phyloP scores from a whole-genome alignment of 2,888 invertebrate genomes.

The Drosophila colorata region DNA sequence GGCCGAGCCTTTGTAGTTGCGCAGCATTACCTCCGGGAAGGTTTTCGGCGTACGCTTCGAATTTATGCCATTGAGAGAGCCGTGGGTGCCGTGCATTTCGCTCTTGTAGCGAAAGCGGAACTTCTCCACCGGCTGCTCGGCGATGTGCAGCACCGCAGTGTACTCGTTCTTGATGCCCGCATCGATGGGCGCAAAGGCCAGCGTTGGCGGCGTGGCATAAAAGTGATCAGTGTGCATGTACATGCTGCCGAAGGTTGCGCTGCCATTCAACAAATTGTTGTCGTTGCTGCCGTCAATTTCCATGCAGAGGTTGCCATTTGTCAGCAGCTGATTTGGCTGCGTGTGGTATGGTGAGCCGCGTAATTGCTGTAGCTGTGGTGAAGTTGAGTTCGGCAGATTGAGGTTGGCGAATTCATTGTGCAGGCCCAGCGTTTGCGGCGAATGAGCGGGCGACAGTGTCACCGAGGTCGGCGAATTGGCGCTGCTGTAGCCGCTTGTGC shows the following conservation, averaged over 20 bases:
- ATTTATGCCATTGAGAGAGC: constrained; percentile 90
- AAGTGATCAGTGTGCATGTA: constrained; percentile 63
- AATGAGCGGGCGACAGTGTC: constrained; percentile 75
- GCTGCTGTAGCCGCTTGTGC: constrained; percentile 81
- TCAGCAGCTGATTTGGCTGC: constrained; percentile 36
- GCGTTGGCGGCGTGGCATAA: constrained; percentile 42
- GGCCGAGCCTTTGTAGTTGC: constrained; percentile 87
- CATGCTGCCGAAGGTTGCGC: constrained; percentile 45
- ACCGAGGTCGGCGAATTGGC: constrained; percentile 60
- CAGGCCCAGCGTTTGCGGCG: constrained; percentile 67
- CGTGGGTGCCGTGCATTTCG: constrained; percentile 95
- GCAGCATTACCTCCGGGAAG: constrained; percentile 91
- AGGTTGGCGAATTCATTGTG: constrained; percentile 79
- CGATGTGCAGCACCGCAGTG: constrained; percentile 87
- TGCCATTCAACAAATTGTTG: constrained; percentile 49
- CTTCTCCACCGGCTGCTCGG: constrained; percentile 91
- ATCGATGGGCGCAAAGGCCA: constrained; percentile 32
- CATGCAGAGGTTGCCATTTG: constrained; percentile 54
- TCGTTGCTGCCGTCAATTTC: constrained; percentile 40
- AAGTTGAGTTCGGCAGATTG: constrained; percentile 67
- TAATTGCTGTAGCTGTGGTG: constrained; percentile 56
- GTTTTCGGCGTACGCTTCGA: constrained; percentile 88
- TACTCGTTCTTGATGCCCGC: constrained; percentile 52
- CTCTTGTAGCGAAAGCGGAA: constrained; percentile 94
- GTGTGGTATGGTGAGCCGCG: constrained; percentile 54